phyloP scores from a whole-genome alignment of 2,113 vertebrate genomes.

The Catagonus wagneri region DNA sequence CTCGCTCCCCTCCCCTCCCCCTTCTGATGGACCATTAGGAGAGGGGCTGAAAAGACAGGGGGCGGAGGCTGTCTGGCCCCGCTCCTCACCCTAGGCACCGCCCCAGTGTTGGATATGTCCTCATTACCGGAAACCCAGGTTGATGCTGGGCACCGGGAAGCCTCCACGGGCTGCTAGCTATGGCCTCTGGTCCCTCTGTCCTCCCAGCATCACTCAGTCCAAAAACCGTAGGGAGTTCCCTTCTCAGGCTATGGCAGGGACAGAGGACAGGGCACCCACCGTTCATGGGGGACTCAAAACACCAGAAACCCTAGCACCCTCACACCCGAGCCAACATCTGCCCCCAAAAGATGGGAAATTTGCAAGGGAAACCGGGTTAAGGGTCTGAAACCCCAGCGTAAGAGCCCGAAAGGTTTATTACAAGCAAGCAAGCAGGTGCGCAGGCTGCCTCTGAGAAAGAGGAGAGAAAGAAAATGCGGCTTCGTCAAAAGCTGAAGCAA shows the following conservation, averaged over 20 bases:
- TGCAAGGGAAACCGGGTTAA: not conserved
- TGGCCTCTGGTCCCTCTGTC: not conserved
- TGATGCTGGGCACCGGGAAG: not conserved
- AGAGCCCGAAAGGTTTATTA: not conserved
- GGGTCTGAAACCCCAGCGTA: not conserved
- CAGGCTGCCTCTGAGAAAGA: not conserved
- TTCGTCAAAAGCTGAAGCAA: not conserved
- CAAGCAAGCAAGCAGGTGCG: not conserved
- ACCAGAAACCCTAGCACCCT: not conserved
- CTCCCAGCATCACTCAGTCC: not conserved
- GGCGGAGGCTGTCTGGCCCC: not conserved
- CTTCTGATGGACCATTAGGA: not conserved
- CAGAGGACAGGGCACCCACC: not conserved
- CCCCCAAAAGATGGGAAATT: not conserved
- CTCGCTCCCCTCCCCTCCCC: too few species aligned
- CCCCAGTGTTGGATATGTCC: fast-evolving
- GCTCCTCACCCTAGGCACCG: not conserved
- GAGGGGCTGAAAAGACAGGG: not conserved
- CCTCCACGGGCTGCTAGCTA: not conserved
- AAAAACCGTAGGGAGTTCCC: not conserved
- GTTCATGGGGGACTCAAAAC: not conserved
- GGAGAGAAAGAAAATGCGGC: not conserved
- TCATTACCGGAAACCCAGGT: fast-evolving
- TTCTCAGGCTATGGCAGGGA: not conserved
- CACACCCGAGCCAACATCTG: not conserved